Evolutionary conservation across 1,140 invertebrate genomes (phyloP), one percentile per base, ranked within the genome.

Genomic region (Monochamus saltuarius): DNA sequence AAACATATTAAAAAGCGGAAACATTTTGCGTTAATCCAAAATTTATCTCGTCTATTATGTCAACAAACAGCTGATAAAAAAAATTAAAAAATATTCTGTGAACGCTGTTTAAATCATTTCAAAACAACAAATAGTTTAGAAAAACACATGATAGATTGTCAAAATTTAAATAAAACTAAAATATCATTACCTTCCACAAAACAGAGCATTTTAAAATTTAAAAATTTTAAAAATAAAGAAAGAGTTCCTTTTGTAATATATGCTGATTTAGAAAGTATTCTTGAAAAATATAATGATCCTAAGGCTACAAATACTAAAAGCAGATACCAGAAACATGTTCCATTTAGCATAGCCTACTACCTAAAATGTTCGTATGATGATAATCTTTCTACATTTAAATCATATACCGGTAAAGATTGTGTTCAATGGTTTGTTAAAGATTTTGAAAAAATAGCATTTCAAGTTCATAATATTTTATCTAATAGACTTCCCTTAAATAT

Each of bases 221-320:
- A 13, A 46, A 35, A 46, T n/a, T 56, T 34, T 35, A 56, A 56
- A 56, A 45, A 56, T 13, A 45, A 56, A 63, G 56, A 68, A 63
- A 49, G 56, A 47, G 57, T 70, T 52, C 66, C 67, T 29, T 71
- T 76, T 58, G 60, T 69, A 17, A 66, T 75, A 52, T 75, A 76
- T 57, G 71, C 68, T 7, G 69, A 76, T 65, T 65, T 75, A 35
- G 70, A 76, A 66, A 67, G 65, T 54, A 34, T 73, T 8, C 54
- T 69, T n/a, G 40, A 62, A 52, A 38, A 59, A 38, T 39, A 14
- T 55, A 13, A 40, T 17, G 52, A 55, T 55, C 4, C n/a, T 13
- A 19, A 19, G n/a, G 10, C 22, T 8, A 16, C 52, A 42, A 19
- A n/a, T 22, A 43, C 37, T 13, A 56, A 38, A 34, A 36, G 55